Conservation (phyloP, 2,113 vertebrate species). For the Tiliqua scincoides region DNA sequence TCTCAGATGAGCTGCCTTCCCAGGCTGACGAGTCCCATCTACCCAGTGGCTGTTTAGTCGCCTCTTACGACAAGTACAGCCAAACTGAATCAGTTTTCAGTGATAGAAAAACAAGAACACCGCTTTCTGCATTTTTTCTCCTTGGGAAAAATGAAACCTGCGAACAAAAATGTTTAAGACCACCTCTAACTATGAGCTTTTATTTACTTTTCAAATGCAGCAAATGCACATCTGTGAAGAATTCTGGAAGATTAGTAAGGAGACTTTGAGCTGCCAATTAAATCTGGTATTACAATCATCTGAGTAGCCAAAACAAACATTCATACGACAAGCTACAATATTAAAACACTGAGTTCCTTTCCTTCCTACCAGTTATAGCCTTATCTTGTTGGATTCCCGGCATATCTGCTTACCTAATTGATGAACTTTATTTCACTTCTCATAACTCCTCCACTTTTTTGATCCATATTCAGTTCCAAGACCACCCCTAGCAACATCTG, state of each 20-base stretch:
- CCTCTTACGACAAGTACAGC: too few species aligned
- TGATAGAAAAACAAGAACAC: too few species aligned
- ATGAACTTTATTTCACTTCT: not conserved
- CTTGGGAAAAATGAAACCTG: too few species aligned
- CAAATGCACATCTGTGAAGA: not conserved
- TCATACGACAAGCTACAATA: constrained; percentile 33
- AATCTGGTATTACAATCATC: not conserved
- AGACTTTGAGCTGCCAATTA: not conserved
- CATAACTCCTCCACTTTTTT: not conserved
- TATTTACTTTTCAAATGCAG: not conserved
- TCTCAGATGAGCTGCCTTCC: too few species aligned
- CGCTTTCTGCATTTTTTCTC: too few species aligned
- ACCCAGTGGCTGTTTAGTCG: too few species aligned
- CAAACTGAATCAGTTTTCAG: too few species aligned
- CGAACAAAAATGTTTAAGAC: too few species aligned
- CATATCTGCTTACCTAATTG: not conserved
- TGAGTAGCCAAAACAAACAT: constrained; percentile 58
- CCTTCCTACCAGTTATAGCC: not conserved
- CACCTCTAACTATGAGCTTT: not conserved
- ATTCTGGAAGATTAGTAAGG: not conserved
- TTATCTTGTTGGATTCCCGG: not conserved
- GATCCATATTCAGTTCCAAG: not conserved
- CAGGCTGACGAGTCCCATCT: too few species aligned
- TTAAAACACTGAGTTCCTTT: constrained; percentile 37
- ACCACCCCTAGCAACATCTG: not conserved